Base-by-base conservation (phyloP, 2,113 vertebrate genomes). In the Tupaia chinensis region DNA sequence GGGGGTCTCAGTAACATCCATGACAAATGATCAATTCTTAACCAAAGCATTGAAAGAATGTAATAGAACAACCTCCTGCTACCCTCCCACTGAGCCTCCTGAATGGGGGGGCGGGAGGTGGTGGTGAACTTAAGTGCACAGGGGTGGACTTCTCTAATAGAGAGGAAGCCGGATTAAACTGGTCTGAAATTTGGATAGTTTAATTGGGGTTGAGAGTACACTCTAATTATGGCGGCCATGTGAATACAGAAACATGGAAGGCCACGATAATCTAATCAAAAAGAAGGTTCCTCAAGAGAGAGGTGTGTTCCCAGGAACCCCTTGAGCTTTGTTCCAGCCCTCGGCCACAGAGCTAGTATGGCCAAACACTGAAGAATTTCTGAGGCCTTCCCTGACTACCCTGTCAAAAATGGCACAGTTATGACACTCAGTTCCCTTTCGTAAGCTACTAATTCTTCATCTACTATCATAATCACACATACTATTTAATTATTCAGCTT, bases 21-120 rank as follows among this genome's bases (percentile, higher is more conserved):
- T 85, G 63, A 86, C 12, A 85, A 82, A 32, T 77, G 29, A 83
- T 60, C 44, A 65, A 19, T 87, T 96, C 29, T 74, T 87, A 68
- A 68, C 56, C 10, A 66, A 44, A 76, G 85, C 7, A n/a, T 16
- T 34, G 60, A 95, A 23, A 2, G 86, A 63, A 19, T 61, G 0
- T 9, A 81, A 29, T 32, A 91, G 69, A 89, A 56, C 6, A 65
- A 56, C 17, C 14, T 69, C 5, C 22, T 58, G 3, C 53, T 88
- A 17, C 20, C 1, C 56, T 61, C 13, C 3, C 20, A 32, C 11
- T 72, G 63, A 88, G 19, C 2, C 34, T 85, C 58, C 19, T 81
- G 54, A 79, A 34, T 34, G 72, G 53, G 4, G 4, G 22, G 44
- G 44, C 5, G 44, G 44, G 44, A 32, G 32, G 32, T 32, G 44